Base-by-base conservation (phyloP, 2,888 invertebrate genomes). In the Autographa gamma region DNA sequence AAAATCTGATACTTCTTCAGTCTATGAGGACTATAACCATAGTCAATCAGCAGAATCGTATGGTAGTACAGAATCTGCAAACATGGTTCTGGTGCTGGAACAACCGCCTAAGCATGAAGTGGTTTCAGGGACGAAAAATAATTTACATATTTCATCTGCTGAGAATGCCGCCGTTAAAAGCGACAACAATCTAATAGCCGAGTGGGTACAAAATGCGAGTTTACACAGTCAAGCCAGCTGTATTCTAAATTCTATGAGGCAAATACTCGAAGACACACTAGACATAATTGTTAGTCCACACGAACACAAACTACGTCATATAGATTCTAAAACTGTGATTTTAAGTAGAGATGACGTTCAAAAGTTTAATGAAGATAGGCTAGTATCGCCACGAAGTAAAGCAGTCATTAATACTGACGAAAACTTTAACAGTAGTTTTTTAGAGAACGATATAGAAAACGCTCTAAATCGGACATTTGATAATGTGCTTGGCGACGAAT, bases 261-360 rank as follows among this genome's bases (percentile, higher is more conserved):
- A 84, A 63, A 73, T 93, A 71, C 78, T 93, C 18, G 92, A 92
- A 79, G 90, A 92, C 64, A 83, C 86, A n/a, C 72, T 93, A 60
- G 83, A 89, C 72, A 84, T 85, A 69, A 85, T 91, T 60, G 75
- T 81, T 60, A 77, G 71, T 62, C 68, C 85, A 34, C 71, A 73
- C 60, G 78, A 82, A 43, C 71, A 80, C 60, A 60, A 41, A 52
- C n/a, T 60, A 7, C 19, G 6, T 32, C 18, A 31, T 52, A 76
- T 83, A 31, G 86, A 85, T 81, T 84, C 88, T 11, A 84, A 88
- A 63, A 88, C 87, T 14, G 77, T 86, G 16, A 77, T 86, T 70
- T 62, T 88, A 63, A 87, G 81, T 69, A 62, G 76, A 62, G 85
- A 86, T 56, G 79, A 85, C 60, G 31, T 6, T 31, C 61, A 41